Base-by-base conservation (phyloP, 2,888 invertebrate species). In the Brenthis ino region DNA sequence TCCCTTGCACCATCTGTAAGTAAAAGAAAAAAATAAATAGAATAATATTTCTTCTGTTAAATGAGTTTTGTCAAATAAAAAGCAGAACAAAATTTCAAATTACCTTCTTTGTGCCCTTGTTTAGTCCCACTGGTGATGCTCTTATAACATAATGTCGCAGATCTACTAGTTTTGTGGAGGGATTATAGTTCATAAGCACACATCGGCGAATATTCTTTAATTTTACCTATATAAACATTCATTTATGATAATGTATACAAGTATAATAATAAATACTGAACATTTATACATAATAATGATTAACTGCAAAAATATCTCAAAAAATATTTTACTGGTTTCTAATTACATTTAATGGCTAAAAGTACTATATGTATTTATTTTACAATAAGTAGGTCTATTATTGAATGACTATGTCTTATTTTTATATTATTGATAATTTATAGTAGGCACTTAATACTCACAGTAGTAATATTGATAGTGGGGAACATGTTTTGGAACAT, bases 401-500 rank as follows among this genome's bases (percentile, higher is more conserved):
- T 37, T 43, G 2, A 43, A 43, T 43, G 37, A 2, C 11, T 8
- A 8, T 11, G 37, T 43, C 11, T 8, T 43, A 43, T 43, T 43
- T 37, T 43, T 43, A 11, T 11, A 43, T 43, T 11, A 2, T 43
- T 11, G 3, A 11, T 11, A 43, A 11, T 43, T 2, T 43, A 43
- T 11, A 11, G 11, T 11, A 37, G 8, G 11, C 37, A 11, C 11
- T 8, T 43, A 37, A 57, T 70, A 89, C 93, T 93, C 86, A 97
- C 97, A 77, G 96, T 96, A 50, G 98, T 97, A 72, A 99, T 95
- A 86, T 99, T 99, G 66, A 99, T 98, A 0, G 98, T 96, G 0
- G 99, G 99, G 84, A 99, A 99, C 98, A 99, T 98, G 81, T 99
- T 99, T 91, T 99, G 99, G 84, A 99, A 98, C 94, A 98, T 98